phyloP scores from a whole-genome alignment of 1,140 invertebrate genomes.

The Lysiphlebus fabarum region DNA sequence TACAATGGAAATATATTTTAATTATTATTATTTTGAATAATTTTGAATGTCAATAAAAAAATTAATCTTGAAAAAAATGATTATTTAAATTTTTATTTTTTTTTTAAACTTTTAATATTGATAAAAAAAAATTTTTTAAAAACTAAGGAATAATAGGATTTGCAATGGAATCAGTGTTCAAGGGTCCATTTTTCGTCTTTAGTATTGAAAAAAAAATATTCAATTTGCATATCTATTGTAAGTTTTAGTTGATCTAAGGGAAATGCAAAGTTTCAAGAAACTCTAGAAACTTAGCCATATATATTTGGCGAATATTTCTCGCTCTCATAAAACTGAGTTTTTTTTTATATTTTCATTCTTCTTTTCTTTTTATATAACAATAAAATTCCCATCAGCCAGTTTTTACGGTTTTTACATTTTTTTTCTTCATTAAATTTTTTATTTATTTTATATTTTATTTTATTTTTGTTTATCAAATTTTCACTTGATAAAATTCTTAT shows the following conservation, averaged over 20 bases:
- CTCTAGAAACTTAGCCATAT: conserved; percentile 18
- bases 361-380: background rate
- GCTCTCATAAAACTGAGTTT: background rate
- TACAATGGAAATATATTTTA: background rate
- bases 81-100: background rate
- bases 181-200: conserved; percentile 14
- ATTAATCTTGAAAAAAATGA: too few relatives aligned
- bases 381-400: too few relatives aligned
- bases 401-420: too few relatives aligned
- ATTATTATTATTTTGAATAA: too few relatives aligned
- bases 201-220: conserved; percentile 20
- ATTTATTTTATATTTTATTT: too few relatives aligned
- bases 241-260: background rate
- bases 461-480: too few relatives aligned
- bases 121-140: background rate
- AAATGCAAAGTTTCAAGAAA: conserved; percentile 7
- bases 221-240: conserved; percentile 9
- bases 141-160: background rate
- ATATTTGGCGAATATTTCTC: conserved; percentile 20
- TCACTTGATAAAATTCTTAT: too few relatives aligned
- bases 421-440: too few relatives aligned
- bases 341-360: background rate
- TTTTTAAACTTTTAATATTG: conserved; percentile 1
- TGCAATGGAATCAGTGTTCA: background rate
- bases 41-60: too few relatives aligned